Percentiles rank a stretch among this genome's conserved stretches.
Conservation (phyloP, 2,113 vertebrate species). For the Sporophila hypoxantha region DNA sequence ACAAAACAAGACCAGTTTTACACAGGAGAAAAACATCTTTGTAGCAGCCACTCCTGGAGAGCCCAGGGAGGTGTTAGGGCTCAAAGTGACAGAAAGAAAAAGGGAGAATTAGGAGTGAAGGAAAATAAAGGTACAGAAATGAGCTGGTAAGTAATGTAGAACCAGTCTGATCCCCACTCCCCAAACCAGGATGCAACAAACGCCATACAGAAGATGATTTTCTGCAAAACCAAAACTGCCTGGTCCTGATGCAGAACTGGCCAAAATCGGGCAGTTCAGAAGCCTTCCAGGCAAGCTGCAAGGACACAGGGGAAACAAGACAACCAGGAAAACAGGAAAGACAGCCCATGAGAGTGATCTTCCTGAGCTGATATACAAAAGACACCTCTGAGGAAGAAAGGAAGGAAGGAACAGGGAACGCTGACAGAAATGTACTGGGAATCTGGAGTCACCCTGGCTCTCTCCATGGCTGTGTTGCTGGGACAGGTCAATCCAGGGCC, state of each 20-base stretch:
- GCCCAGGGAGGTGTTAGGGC: neutral
- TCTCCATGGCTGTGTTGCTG: neutral
- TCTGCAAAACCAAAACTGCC: neutral
- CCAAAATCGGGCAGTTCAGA: too few relatives aligned
- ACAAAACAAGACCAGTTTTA: constrained; percentile 68
- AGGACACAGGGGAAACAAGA: neutral
- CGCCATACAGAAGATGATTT: neutral
- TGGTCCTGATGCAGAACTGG: neutral
- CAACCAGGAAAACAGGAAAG: neutral
- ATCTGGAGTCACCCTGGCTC: neutral
- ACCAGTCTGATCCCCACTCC: neutral
- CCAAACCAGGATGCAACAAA: neutral
- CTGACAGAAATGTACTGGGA: neutral
- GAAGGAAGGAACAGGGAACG: neutral
- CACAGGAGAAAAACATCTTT: constrained; percentile 53
- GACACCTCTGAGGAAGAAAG: neutral
- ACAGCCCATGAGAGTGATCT: neutral
- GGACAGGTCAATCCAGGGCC: neutral
- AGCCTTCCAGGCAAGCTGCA: neutral
- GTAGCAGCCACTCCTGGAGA: constrained; percentile 3
- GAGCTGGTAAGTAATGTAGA: neutral
- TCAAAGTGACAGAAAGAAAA: neutral
- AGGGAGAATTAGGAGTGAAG: neutral
- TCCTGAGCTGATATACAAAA: neutral
- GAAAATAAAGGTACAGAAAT: neutral